Conservation (phyloP, 2,797 vertebrate species). For the Diplodus sargus region DNA sequence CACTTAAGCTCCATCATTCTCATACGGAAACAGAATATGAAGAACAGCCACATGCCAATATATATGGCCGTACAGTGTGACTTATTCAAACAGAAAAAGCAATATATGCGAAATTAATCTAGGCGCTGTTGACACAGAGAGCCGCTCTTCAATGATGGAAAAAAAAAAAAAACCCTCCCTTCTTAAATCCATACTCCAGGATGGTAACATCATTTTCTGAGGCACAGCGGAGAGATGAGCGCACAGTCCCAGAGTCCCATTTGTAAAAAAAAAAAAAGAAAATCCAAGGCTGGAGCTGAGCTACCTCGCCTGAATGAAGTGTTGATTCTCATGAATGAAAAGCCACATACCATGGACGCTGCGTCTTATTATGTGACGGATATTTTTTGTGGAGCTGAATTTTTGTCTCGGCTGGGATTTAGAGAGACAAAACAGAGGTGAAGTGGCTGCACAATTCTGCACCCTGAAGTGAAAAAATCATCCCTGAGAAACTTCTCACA, state of each 20-base stretch:
- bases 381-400: not conserved
- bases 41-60: slow-evolving; percentile 1
- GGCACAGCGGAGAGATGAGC: slow-evolving; percentile 35
- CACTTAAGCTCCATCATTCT: slow-evolving; percentile 17
- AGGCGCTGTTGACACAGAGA: slow-evolving; percentile 28
- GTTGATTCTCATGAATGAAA: slow-evolving; percentile 45
- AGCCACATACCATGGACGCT: slow-evolving; percentile 24
- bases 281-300: slow-evolving; percentile 33
- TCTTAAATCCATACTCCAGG: slow-evolving; percentile 39
- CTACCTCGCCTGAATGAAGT: not conserved
- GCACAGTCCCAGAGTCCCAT: not conserved
- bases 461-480: not conserved
- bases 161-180: not conserved
- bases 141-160: slow-evolving; percentile 15
- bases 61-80: not conserved
- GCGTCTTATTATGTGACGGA: slow-evolving; percentile 11
- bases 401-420: slow-evolving; percentile 22
- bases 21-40: slow-evolving; percentile 21
- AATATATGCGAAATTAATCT: slow-evolving; percentile 30
- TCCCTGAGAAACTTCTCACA: not conserved
- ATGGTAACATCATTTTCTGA: slow-evolving; percentile 51
- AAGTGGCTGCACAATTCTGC: not conserved
- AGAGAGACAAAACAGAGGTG: slow-evolving; percentile 17
- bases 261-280: not conserved
- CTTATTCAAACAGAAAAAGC: slow-evolving; percentile 31